Evolutionary conservation across 1,140 invertebrate species (phyloP), one percentile per base, ranked within the genome.

Genomic region (Ostrea denselamellosa): DNA sequence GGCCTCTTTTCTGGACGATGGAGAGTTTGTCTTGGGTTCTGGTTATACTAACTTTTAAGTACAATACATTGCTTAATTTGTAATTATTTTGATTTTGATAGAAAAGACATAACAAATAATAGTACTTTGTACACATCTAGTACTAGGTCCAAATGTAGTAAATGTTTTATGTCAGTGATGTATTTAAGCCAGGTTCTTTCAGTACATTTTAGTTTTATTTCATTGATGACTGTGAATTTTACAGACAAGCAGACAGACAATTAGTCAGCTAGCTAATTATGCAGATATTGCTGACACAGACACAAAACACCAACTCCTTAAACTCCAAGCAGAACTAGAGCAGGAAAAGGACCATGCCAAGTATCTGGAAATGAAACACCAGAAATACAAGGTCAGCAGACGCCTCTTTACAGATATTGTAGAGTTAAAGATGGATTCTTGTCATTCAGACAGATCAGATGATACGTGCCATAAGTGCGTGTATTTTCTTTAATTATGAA

Each of bases 201-300:
- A 44, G 34, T 44, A 44, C 34, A 44, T 44, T 44, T 5, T 44
- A 1, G 5, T 44, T 44, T 4, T 62, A 14, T 62, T 62, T n/a
- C 2, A 62, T 62, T 17, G 14, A 19, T 62, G n/a, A 19, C 58
- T 77, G 25, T 28, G 8, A 25, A 77, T 54, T n/a, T 54, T 89
- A n/a, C 90, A 94, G 93, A 89, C 90, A 34, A 93, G 92, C 85
- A 86, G 93, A 54, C 87, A 93, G 83, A 93, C 92, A 34, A 92
- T 94, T 22, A 91, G 90, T 71, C 87, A 90, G n/a, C 85, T 94
- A 17, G 92, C 92, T 28, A 92, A 93, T 71, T 93, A 91, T 87
- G 92, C 93, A 28, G 92, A 93, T 14, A 65, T 92, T 44, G 92
- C 92, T 10, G 92, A 93, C 62, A n/a, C 85, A 25, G 92, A 94